Evolutionary conservation across 2,113 vertebrate species (phyloP).

Genomic region (Podocnemis expansa): DNA sequence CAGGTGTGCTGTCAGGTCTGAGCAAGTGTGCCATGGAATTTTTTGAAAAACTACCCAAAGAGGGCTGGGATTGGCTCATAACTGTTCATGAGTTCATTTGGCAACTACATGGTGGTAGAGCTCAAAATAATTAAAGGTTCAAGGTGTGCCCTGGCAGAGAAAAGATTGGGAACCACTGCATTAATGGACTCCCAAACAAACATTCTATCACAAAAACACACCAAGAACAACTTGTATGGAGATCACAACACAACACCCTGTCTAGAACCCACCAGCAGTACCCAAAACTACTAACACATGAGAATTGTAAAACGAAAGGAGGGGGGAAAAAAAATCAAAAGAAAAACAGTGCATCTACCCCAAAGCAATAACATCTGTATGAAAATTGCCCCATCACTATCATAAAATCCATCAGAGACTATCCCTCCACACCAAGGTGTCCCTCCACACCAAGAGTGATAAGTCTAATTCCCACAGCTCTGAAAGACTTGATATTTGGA

Average conservation of each 20-base stretch:
- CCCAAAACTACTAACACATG: not conserved
- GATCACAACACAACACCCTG: not conserved
- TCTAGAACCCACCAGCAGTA: not conserved
- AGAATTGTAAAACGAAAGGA: not conserved
- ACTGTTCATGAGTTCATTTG: no score
- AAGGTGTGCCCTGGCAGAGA: no score
- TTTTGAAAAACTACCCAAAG: no score
- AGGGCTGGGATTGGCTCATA: no score
- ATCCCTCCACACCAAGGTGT: not conserved
- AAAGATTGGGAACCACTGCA: no score
- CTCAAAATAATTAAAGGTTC: no score
- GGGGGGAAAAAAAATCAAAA: no score
- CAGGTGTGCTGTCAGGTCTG: no score
- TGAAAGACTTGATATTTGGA: not conserved
- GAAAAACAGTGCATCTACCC: not conserved
- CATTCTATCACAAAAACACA: not conserved
- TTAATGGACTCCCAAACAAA: not conserved
- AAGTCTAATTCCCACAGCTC: not conserved
- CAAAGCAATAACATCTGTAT: not conserved
- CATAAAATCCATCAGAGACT: not conserved
- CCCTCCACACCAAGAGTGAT: not conserved
- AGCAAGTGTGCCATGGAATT: no score
- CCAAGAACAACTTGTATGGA: not conserved
- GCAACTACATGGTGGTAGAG: no score
- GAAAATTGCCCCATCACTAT: not conserved